Evolutionary conservation across 2,888 invertebrate species (phyloP), one percentile per base, ranked within the genome.

Genomic region (Matsumyia berberina): DNA sequence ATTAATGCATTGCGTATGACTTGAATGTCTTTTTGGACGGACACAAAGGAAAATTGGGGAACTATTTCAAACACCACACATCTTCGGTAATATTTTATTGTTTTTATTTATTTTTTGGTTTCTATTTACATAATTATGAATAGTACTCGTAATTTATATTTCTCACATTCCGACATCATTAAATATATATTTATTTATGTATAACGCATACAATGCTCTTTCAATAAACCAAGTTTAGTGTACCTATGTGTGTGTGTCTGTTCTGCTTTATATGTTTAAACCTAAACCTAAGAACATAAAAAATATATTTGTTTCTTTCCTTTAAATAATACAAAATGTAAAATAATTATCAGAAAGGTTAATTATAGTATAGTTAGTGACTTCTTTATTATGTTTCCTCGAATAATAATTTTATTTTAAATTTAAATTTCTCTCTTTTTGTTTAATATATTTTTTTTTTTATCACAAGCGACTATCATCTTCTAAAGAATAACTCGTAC

Each of bases 111-210:
- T 11, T 67, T 31, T 49, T 62, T 74, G 64, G 33, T 15, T 35
- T 70, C 57, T 82, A 81, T 81, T 57, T 82, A 82, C 81, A 82
- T 82, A 76, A 70, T 70, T 51, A 70, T 70, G 76, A 76, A 82
- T 82, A 82, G 55, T 31, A 24, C 24, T 24, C 24, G 24, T 24
- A 57, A 66, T 64, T 62, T 74, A 57, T 57, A 24, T 57, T 67
- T 57, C 33, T 66, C 53, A 62, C 60, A 64, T 58, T 60, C 24
- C 11, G 46, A 39, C 35, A 7, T 55, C 11, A 46, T 44, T 64
- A 53, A 35, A 53, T 73, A 46, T 49, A 57, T 51, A 17, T 62
- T 51, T 64, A 81, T 70, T 49, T 39, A 57, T 70, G 42, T 62
- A 51, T 64, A 51, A n/a, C 15, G 46, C 64, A 57, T 64, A 64